phyloP scores from a whole-genome alignment of 2,797 vertebrate genomes.

The Myiothlypis chrysogaster region DNA sequence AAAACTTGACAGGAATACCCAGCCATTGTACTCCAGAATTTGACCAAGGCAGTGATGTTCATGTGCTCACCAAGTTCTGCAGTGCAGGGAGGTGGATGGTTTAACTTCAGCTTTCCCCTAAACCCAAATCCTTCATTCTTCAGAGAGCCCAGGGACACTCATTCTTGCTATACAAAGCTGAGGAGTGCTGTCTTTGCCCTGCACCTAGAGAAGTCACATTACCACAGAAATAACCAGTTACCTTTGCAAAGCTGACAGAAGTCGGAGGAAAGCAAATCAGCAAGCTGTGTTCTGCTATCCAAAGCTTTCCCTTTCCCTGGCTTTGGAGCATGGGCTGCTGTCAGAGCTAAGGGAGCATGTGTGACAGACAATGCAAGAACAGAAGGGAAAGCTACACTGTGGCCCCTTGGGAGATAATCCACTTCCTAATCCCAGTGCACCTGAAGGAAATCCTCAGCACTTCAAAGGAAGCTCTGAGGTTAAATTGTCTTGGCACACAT shows the following conservation, averaged over 20 bases:
- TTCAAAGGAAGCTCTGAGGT: background rate
- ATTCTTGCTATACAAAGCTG: background rate
- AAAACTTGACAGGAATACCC: background rate
- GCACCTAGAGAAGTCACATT: background rate
- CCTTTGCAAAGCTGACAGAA: background rate
- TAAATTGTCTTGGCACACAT: background rate
- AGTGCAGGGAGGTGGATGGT: background rate
- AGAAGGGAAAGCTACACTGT: background rate
- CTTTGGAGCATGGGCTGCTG: background rate
- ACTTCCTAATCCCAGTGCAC: background rate
- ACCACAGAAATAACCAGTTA: background rate
- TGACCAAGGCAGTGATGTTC: background rate
- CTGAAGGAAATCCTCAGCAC: background rate
- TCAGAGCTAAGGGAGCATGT: background rate
- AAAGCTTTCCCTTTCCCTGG: background rate
- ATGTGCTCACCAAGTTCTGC: background rate
- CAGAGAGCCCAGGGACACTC: rapidly evolving
- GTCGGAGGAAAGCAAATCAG: background rate
- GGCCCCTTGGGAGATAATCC: background rate
- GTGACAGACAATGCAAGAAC: background rate
- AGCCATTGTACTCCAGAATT: background rate
- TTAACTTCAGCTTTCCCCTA: background rate
- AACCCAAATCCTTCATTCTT: background rate
- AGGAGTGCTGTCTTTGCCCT: background rate
- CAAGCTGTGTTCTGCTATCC: background rate